Percentiles rank a stretch among this genome's conserved stretches.
phyloP scores from a whole-genome alignment of 2,888 invertebrate genomes.

The Ornithoptera alexandrae region DNA sequence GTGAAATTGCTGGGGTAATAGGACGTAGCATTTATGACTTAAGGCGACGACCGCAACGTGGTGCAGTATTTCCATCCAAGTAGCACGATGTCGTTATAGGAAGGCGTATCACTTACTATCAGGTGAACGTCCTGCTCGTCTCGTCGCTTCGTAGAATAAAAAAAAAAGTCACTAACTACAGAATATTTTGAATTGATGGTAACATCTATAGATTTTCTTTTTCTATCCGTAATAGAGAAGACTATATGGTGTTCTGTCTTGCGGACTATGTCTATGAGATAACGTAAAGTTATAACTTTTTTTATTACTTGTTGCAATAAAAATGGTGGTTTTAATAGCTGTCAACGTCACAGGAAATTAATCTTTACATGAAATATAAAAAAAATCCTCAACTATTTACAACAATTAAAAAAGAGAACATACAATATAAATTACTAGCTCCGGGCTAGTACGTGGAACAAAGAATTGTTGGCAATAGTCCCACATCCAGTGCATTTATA shows the following conservation, averaged over 20 bases:
- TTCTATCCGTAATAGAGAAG: not conserved
- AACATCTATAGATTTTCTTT: too few species aligned
- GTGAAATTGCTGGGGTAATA: too few species aligned
- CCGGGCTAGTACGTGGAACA: not conserved
- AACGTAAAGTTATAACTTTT: not conserved
- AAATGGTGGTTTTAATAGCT: not conserved
- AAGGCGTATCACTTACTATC: too few species aligned
- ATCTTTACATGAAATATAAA: not conserved
- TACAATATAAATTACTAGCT: constrained; percentile 1
- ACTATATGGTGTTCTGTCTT: not conserved
- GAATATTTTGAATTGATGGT: too few species aligned
- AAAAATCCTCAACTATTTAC: not conserved
- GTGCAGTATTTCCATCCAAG: too few species aligned
- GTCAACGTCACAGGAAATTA: not conserved
- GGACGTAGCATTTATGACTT: too few species aligned
- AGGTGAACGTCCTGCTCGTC: too few species aligned
- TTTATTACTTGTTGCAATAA: not conserved
- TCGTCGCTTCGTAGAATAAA: too few species aligned
- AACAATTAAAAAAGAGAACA: constrained; percentile 5
- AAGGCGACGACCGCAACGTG: too few species aligned
- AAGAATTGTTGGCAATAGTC: not conserved
- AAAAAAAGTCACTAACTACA: too few species aligned
- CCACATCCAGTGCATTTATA: not conserved
- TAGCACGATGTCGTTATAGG: too few species aligned
- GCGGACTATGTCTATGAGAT: not conserved